Evolutionary conservation across 2,113 vertebrate species (phyloP).

Genomic region (Rhipidura dahli): DNA sequence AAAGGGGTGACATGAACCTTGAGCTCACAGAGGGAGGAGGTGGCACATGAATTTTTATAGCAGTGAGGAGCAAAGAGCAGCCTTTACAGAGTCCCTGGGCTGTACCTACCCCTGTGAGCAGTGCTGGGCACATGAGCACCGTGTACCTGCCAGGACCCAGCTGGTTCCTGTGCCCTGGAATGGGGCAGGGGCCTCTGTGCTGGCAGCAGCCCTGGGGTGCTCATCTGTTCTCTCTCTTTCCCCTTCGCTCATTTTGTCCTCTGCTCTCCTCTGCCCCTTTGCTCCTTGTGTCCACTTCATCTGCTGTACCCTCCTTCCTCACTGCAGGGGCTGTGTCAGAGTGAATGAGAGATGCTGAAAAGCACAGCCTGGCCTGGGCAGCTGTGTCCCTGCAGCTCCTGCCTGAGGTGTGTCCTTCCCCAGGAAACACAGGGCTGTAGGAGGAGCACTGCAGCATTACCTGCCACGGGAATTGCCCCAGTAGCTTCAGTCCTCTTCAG

Average conservation of each 20-base stretch:
- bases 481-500: rapidly evolving
- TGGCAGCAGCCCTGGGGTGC: not conserved
- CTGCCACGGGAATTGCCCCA: not conserved
- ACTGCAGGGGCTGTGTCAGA: not conserved
- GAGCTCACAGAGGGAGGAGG: not conserved
- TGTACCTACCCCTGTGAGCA: not conserved
- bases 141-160: not conserved
- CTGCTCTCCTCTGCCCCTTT: not conserved
- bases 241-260: not conserved
- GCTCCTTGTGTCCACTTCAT: not conserved
- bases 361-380: not conserved
- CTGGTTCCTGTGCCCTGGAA: not conserved
- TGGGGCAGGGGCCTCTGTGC: not conserved
- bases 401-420: not conserved
- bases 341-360: not conserved
- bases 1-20: not conserved
- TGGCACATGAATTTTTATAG: not conserved
- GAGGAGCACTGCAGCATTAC: not conserved
- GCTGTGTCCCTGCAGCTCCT: not conserved
- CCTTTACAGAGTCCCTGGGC: not conserved
- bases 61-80: not conserved
- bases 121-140: rapidly evolving
- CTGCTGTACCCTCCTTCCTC: not conserved
- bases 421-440: rapidly evolving
- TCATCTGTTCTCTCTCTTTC: not conserved